These are phyloP conservation scores for Drosophila arawakana DNA, from an alignment of 1,140 invertebrate species.

Conservation along the genomic window DNA sequence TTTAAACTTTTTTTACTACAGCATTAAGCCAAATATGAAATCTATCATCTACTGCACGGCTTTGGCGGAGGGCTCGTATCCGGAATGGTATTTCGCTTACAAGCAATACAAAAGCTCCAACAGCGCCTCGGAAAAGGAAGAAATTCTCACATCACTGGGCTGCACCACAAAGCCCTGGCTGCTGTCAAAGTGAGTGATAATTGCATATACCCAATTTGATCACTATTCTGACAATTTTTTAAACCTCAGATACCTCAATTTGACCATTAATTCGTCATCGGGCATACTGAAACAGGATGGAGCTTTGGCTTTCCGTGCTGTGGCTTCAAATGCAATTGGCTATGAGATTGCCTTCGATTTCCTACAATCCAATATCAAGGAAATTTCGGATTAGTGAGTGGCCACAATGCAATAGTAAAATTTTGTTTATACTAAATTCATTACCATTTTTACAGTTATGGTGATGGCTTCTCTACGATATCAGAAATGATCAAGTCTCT, in stretches of 20 bases:
- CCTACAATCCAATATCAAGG: constrained; percentile 84
- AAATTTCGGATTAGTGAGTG: constrained; percentile 85
- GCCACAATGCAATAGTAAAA: neutral
- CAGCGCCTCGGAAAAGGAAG: constrained; percentile 86
- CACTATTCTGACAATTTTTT: neutral
- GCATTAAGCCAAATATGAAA: constrained; percentile 85
- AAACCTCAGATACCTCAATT: constrained; percentile 84
- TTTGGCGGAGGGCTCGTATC: constrained; percentile 84
- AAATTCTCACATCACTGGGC: constrained; percentile 87
- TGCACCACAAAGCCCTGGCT: constrained; percentile 85
- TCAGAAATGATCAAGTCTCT: constrained; percentile 85
- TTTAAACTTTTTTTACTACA: constrained; percentile 38
- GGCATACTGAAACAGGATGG: constrained; percentile 86
- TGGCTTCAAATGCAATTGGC: constrained; percentile 84
- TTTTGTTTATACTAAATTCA: neutral
- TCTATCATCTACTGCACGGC: constrained; percentile 86
- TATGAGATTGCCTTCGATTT: constrained; percentile 86
- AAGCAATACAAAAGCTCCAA: constrained; percentile 85
- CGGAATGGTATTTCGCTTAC: constrained; percentile 87
- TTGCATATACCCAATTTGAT: neutral
- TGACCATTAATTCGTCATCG: constrained; percentile 84
- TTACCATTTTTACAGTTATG: constrained; percentile 74
- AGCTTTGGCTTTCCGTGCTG: constrained; percentile 84
- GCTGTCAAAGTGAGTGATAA: constrained; percentile 84
- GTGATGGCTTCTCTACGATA: constrained; percentile 85